These are phyloP conservation scores for Lateolabrax maculatus DNA, from an alignment of 2,797 vertebrate genomes.

Conservation along the genomic window DNA sequence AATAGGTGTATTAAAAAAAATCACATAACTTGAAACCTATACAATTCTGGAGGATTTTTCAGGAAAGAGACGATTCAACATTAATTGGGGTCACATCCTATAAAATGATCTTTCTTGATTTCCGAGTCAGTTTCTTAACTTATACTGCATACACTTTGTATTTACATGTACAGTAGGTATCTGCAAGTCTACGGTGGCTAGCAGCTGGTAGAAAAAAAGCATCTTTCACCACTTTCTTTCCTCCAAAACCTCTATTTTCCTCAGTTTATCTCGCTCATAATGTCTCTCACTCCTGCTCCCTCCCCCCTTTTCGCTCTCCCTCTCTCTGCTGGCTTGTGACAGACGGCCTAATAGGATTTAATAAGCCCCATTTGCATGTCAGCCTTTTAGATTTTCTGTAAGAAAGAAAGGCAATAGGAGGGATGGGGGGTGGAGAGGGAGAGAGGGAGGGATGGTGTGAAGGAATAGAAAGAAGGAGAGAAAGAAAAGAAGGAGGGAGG, in stretches of 20 bases:
- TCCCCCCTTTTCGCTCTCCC: conserved; percentile 6
- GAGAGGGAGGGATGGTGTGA: conserved; percentile 38
- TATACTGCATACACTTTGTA: not conserved
- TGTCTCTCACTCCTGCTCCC: conserved; percentile 10
- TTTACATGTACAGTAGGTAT: conserved; percentile 8
- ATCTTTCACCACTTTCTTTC: conserved; percentile 23
- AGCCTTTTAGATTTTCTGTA: conserved; percentile 83
- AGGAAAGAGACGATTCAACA: no score
- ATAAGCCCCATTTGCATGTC: conserved; percentile 89
- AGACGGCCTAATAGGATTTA: conserved; percentile 88
- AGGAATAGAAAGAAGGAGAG: conserved; percentile 41
- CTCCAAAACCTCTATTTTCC: conserved; percentile 14
- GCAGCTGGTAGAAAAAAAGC: conserved; percentile 23
- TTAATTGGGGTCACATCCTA: not conserved
- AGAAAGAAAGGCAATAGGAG: conserved; percentile 77
- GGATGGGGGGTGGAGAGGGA: conserved; percentile 44
- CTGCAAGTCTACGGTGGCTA: not conserved
- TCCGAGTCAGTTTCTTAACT: not conserved
- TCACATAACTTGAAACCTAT: not conserved
- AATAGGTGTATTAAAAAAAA: not conserved
- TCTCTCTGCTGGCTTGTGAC: conserved; percentile 76
- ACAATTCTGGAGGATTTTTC: not conserved
- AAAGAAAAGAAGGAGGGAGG: conserved; percentile 26
- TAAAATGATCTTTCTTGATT: not conserved
- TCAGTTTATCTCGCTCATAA: conserved; percentile 35